Evolutionary conservation across 1,140 invertebrate genomes (phyloP).

Genomic region (Trissolcus basalis): DNA sequence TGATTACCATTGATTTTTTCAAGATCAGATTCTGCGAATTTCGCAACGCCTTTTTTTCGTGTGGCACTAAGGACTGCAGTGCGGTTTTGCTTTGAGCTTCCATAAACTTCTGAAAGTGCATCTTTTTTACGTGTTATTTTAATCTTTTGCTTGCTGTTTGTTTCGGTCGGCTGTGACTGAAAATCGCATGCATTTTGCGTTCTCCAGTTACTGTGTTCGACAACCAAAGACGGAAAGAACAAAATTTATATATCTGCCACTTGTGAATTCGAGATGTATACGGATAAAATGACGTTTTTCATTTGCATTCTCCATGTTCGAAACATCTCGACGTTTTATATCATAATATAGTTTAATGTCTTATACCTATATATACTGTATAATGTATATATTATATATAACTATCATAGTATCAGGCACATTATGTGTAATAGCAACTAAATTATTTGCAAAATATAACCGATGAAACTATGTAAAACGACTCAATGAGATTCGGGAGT

Average conservation of each 20-base stretch:
- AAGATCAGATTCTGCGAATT: no score
- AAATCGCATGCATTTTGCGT: conserved; percentile 9
- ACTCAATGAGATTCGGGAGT: background rate
- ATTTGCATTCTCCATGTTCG: conserved; percentile 15
- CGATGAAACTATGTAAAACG: background rate
- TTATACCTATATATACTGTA: conserved; percentile 9
- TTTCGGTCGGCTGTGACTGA: background rate
- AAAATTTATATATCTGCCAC: conserved; percentile 1
- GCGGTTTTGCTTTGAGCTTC: no score
- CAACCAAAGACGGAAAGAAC: background rate
- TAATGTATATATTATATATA: conserved; percentile 3
- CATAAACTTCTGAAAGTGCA: no score
- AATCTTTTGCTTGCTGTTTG: conserved; percentile 1
- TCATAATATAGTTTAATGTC: conserved; percentile 7
- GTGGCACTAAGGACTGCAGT: no score
- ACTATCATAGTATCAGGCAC: background rate
- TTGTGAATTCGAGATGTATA: background rate
- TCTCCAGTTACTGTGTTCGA: conserved; percentile 1
- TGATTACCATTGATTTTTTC: no score
- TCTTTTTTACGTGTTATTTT: background rate
- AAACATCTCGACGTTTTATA: conserved; percentile 14
- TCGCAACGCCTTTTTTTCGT: no score
- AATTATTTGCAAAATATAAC: conserved; percentile 10
- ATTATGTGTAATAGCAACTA: conserved; percentile 6
- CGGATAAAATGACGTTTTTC: conserved; percentile 12